phyloP scores from a whole-genome alignment of 2,888 invertebrate genomes.

The Rosalia funebris region DNA sequence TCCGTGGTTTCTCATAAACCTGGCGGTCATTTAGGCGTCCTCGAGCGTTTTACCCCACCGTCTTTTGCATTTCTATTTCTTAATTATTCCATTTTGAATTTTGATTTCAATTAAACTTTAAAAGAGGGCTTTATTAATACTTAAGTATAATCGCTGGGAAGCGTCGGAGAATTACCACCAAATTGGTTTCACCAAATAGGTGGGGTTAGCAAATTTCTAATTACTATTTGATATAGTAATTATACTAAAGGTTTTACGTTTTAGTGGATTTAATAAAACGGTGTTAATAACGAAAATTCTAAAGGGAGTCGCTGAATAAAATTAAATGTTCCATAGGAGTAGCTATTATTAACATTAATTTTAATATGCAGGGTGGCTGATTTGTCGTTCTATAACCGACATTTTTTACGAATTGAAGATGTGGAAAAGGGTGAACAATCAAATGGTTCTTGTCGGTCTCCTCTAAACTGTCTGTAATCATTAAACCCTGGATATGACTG shows the following conservation, averaged over 20 bases:
- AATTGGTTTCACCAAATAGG: constrained; percentile 50
- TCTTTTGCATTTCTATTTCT: constrained; percentile 52
- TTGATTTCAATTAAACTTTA: constrained; percentile 58
- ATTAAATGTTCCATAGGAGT: too few species aligned
- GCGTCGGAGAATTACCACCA: constrained; percentile 46
- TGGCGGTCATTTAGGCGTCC: constrained; percentile 51
- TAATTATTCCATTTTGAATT: constrained; percentile 59
- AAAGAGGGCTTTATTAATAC: constrained; percentile 52
- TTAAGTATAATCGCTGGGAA: constrained; percentile 45
- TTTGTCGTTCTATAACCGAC: too few species aligned
- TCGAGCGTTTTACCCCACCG: constrained; percentile 36
- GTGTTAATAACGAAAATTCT: neutral
- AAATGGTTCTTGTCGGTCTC: too few species aligned
- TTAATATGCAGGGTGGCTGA: too few species aligned
- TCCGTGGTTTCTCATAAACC: constrained; percentile 46
- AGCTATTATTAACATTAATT: too few species aligned
- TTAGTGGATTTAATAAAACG: neutral
- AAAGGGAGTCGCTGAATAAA: too few species aligned
- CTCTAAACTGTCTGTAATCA: too few species aligned
- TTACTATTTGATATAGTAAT: constrained; percentile 16
- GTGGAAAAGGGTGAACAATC: too few species aligned
- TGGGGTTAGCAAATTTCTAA: constrained; percentile 45
- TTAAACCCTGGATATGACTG: too few species aligned
- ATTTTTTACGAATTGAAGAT: too few species aligned
- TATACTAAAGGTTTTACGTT: neutral